phyloP scores from a whole-genome alignment of 1,140 invertebrate genomes.

The Drosophila cardini region DNA sequence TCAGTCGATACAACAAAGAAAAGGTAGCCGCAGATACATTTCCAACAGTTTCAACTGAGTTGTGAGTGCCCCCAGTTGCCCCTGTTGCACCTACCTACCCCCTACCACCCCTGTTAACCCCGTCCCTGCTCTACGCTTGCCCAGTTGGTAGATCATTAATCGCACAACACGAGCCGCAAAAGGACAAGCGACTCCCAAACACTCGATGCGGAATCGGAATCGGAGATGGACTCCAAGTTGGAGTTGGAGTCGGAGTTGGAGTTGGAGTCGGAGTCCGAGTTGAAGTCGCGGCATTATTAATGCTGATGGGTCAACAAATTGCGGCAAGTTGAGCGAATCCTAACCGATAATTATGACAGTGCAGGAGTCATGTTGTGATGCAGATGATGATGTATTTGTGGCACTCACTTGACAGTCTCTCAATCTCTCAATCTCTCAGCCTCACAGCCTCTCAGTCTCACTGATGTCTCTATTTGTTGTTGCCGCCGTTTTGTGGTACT shows the following conservation, averaged over 20 bases:
- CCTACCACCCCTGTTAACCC: background rate
- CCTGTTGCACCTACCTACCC: no score
- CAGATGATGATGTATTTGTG: slow-evolving; percentile 72
- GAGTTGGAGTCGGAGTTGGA: no score
- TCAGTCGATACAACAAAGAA: slow-evolving; percentile 4
- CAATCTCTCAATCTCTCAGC: background rate
- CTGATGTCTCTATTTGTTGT: slow-evolving; percentile 50
- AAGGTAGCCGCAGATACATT: slow-evolving; percentile 80
- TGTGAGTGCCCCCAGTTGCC: slow-evolving; percentile 19
- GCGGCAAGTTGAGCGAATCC: slow-evolving; percentile 79
- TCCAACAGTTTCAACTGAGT: slow-evolving; percentile 57
- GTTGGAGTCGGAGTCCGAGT: no score
- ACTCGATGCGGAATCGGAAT: background rate
- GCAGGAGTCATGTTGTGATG: slow-evolving; percentile 75
- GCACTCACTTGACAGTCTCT: slow-evolving; percentile 4
- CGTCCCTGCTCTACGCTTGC: no score
- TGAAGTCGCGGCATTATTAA: slow-evolving; percentile 46
- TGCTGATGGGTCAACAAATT: slow-evolving; percentile 77
- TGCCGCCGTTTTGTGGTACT: slow-evolving; percentile 30
- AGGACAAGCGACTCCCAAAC: slow-evolving; percentile 53
- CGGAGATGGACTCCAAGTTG: no score
- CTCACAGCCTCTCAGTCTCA: background rate
- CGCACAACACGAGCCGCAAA: slow-evolving; percentile 81
- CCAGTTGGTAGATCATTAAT: slow-evolving; percentile 67
- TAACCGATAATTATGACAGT: slow-evolving; percentile 83